Base-by-base conservation (phyloP, 2,113 vertebrate genomes). In the Cochlearius cochlearius region DNA sequence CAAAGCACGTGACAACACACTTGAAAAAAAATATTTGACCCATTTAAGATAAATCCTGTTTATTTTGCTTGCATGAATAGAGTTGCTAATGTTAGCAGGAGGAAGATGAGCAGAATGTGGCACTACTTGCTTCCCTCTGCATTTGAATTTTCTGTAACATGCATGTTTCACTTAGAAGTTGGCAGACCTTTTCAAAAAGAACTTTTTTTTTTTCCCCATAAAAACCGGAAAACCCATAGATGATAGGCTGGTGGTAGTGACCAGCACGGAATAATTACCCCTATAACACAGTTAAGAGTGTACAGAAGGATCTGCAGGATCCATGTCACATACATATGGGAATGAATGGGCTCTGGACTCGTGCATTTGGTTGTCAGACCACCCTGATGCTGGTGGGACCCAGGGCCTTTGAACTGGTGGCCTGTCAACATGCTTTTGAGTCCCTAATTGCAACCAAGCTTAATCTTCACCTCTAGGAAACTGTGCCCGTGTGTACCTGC, bases 401-500 rank as follows among this genome's bases (percentile, higher is more conserved):
- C 1, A 3, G 43, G 38, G 21, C 72, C 49, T 88, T 64, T 55
- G 79, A 68, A 76, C 5, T 32, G 23, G 18, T 73, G 12, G 1
- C 34, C 52, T 69, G 25, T 56, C 21, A 84, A 27, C 23, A 26
- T 19, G 41, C 15, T 86, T 95, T 80, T 74, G 53, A 69, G 75
- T 58, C 13, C 29, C 15, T 77, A 22, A 45, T 26, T 88, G 27
- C 36, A 84, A 14, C 10, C 18, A 68, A 82, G 18, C 47, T 52
- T 76, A 38, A 76, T 47, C 60, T 80, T 82, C n/a, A 50, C 8
- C 38, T 71, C 3, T 1, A 30, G 76, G 50, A 85, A 83, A 49
- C 4, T 45, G 14, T 45, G 22, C 52, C 62, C 0, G 0, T 47
- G 0, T 47, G 27, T 43, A 49, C 29, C 18, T 53, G 36, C 16